Conservation (phyloP, 2,113 vertebrate species). For the Podarcis muralis region DNA sequence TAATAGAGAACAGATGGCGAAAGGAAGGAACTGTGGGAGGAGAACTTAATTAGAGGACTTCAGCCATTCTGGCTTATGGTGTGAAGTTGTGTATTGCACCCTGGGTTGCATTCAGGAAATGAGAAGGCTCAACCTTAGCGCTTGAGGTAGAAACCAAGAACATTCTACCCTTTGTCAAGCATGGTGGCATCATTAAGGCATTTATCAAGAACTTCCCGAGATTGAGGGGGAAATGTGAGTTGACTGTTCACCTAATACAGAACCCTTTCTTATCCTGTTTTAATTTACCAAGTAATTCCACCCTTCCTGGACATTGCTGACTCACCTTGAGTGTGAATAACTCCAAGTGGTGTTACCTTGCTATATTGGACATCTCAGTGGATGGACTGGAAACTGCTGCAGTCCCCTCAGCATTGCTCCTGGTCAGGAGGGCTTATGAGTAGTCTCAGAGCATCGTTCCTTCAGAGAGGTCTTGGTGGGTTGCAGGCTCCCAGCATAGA, state of each 20-base stretch:
- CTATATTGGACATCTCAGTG: neutral
- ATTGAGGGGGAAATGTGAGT: neutral
- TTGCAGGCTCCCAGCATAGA: too few species aligned
- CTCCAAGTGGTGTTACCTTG: neutral
- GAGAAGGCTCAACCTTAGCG: slow-evolving; percentile 51
- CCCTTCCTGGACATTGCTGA: too few species aligned
- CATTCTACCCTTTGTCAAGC: neutral
- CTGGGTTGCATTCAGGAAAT: slow-evolving; percentile 67
- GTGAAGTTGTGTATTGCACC: slow-evolving; percentile 66
- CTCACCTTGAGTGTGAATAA: neutral
- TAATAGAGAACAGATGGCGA: slow-evolving; percentile 68
- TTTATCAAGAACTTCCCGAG: neutral
- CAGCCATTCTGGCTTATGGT: slow-evolving; percentile 66
- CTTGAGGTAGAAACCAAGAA: slow-evolving; percentile 25
- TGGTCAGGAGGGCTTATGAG: neutral
- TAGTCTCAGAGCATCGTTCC: too few species aligned
- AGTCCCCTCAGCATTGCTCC: neutral
- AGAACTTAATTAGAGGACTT: slow-evolving; percentile 72
- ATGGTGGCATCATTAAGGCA: slow-evolving; percentile 13
- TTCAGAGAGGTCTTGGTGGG: too few species aligned
- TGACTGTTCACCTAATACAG: neutral
- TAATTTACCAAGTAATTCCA: neutral
- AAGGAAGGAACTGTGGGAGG: slow-evolving; percentile 74
- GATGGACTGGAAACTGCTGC: neutral
- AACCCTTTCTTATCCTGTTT: neutral